Base-by-base conservation (phyloP, 1,140 invertebrate genomes). In the Aporrectodea caliginosa region DNA sequence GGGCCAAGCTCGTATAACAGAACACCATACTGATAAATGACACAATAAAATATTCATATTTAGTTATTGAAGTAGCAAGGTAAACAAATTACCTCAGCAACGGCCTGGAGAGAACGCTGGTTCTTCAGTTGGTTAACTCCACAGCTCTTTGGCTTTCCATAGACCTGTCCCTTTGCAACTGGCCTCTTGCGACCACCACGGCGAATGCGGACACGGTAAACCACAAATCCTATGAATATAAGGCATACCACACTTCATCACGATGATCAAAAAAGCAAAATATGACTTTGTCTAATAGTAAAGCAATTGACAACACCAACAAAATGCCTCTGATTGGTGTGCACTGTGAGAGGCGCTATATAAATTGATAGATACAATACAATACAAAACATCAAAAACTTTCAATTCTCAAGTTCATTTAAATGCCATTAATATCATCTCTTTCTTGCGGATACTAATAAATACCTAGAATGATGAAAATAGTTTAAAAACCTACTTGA, bases 111-210 rank as follows among this genome's bases (percentile, higher is more conserved):
- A 86, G 95, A 96, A 83, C 97, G 92, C 2, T 93, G 94, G 32
- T 96, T 96, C 88, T 99, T 99, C 82, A 99, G 89, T 87, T 99
- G 94, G 88, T 99, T 99, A 0, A 99, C 95, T 90, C 98, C 98
- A 90, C 99, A 96, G 85, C 95, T 97, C 88, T 97, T 98, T 68
- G 98, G 98, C 90, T 99, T 99, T 85, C 98, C 98, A 87, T 98
- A 99, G 35, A 97, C 99, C 83, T 94, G 94, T 88, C 98, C 98
- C 88, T 99, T 99, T 30, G 96, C 93, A 32, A 98, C 98, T 85
- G 96, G 97, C 85, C 96, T 95, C 90, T 99, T 99, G 81, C 98
- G 94, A 81, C 97, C 95, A 89, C 98, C 98, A 91, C 98, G 95
- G 69, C 97, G 94, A 73, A 99, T 93, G 83, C 98, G 93, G 81